A percentile compares a stretch with the other conserved stretches of the same genome.
Conservation (phyloP, 1,140 invertebrate genomes). For the Solen grandis region DNA sequence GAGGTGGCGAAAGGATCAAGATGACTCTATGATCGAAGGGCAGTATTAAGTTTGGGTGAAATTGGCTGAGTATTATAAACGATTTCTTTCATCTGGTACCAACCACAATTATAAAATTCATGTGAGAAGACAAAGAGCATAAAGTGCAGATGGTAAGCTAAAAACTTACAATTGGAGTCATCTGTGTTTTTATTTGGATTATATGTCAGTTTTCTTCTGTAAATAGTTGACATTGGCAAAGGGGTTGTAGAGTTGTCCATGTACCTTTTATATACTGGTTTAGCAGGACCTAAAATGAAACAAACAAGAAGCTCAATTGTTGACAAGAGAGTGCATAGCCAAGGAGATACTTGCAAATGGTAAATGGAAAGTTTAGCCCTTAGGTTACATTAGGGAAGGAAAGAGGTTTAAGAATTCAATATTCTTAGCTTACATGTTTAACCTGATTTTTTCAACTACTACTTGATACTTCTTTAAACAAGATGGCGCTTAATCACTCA, state of each 20-base stretch:
- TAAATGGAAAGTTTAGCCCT: neutral
- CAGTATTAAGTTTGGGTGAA: no score
- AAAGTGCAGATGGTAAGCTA: neutral
- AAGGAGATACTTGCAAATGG: neutral
- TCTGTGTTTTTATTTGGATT: neutral
- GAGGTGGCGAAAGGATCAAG: no score
- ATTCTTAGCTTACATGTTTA: neutral
- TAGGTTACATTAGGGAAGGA: neutral
- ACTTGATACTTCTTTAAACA: neutral
- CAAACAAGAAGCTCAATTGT: neutral
- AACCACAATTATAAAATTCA: no score
- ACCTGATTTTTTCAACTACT: neutral
- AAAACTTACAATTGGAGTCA: neutral
- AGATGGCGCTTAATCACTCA: no score
- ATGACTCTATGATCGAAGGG: no score
- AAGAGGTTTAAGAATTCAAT: neutral
- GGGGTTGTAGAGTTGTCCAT: neutral
- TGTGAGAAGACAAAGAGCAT: neutral
- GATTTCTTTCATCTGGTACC: no score
- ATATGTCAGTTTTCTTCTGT: neutral
- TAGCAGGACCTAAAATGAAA: neutral
- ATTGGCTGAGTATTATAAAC: no score
- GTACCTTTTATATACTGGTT: no score
- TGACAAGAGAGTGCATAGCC: neutral
- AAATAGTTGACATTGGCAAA: neutral